Percentiles rank a stretch among this genome's conserved stretches.
These are phyloP conservation scores for Myotis pilosus DNA, from an alignment of 2,797 vertebrate genomes.

Conservation along the genomic window DNA sequence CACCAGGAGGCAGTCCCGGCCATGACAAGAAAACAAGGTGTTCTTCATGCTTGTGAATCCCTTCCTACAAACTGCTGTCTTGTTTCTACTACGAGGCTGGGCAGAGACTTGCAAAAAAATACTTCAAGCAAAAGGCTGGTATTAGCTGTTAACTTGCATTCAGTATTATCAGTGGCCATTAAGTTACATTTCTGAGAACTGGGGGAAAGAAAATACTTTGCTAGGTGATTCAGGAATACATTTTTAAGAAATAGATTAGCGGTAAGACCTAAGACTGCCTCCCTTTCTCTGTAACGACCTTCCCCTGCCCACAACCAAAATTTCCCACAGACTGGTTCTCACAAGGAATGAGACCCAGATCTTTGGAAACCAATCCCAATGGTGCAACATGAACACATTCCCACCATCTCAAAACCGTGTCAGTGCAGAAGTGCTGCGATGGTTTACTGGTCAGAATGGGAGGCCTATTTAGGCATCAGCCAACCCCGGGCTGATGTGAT, in stretches of 20 bases:
- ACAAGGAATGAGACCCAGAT: not conserved
- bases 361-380: not conserved
- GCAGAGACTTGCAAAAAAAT: not conserved
- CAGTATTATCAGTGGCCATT: not conserved
- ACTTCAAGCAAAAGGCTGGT: not conserved
- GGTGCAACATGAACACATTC: not conserved
- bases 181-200: conserved; percentile 10
- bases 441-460: not conserved
- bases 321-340: not conserved
- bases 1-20: not conserved
- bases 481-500: not conserved
- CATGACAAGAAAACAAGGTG: not conserved
- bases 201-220: not conserved
- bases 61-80: not conserved
- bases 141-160: not conserved
- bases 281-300: not conserved
- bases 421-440: accelerated
- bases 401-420: not conserved
- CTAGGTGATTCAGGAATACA: not conserved
- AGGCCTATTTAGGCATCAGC: not conserved
- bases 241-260: not conserved
- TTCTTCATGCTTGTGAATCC: not conserved
- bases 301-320: not conserved
- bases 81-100: not conserved
- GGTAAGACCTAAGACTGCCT: not conserved